Evolutionary conservation across 2,888 invertebrate species (phyloP).

Genomic region (Melipona bicolor): DNA sequence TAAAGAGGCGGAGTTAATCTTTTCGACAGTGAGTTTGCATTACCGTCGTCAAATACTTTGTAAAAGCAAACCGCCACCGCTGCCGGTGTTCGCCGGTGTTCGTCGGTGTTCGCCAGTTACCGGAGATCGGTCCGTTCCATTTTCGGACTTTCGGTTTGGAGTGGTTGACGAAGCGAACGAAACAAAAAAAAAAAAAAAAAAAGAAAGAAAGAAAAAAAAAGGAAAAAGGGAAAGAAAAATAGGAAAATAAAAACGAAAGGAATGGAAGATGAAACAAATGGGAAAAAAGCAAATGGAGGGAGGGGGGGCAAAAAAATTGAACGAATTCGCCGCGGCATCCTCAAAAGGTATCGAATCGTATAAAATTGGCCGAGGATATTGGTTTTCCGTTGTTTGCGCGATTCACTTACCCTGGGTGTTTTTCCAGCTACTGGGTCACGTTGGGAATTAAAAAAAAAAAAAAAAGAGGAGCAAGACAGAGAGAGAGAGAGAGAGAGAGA

Average conservation of each 20-base stretch:
- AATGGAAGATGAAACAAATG: not conserved
- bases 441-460: conserved; percentile 4
- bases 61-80: conserved; percentile 50
- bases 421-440: conserved; percentile 16
- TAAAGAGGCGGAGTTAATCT: conserved; percentile 60
- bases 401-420: conserved; percentile 29
- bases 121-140: conserved; percentile 30
- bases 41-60: conserved; percentile 47
- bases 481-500: not conserved
- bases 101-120: not conserved
- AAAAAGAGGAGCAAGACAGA: not conserved
- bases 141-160: not conserved
- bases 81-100: not conserved
- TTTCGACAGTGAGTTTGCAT: conserved; percentile 55
- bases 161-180: not conserved
- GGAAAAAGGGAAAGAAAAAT: not conserved
- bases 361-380: conserved; percentile 39
- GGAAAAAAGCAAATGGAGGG: not conserved
- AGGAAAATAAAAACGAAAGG: not conserved
- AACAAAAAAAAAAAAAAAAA: not conserved
- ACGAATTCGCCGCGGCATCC: conserved; percentile 6
- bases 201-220: not conserved
- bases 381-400: conserved; percentile 43
- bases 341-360: conserved; percentile 20
- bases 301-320: not conserved